phyloP scores from a whole-genome alignment of 2,888 invertebrate species.

The Sminthurides aquaticus region DNA sequence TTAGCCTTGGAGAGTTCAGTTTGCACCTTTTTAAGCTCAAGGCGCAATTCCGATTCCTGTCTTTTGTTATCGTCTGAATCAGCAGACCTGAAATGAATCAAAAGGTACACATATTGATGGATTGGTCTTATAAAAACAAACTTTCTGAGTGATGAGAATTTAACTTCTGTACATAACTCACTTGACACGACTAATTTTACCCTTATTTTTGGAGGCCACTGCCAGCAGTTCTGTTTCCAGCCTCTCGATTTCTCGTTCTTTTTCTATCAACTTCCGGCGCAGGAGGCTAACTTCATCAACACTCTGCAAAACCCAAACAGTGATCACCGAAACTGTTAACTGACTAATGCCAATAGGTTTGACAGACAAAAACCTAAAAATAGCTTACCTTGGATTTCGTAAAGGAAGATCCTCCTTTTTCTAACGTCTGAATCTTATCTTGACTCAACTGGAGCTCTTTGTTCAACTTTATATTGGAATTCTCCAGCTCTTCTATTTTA shows the following conservation, averaged over 20 bases:
- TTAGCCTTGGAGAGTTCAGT: conserved; percentile 39
- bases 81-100: conserved; percentile 28
- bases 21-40: conserved; percentile 40
- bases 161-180: too few species aligned
- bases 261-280: conserved; percentile 60
- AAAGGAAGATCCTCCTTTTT: conserved; percentile 36
- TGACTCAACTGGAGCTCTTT: conserved; percentile 69
- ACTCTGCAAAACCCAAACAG: conserved; percentile 43
- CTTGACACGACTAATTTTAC: conserved; percentile 57
- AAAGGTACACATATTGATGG: too few species aligned
- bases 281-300: conserved; percentile 47
- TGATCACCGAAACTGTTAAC: background rate
- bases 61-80: conserved; percentile 31
- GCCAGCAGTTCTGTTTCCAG: conserved; percentile 66
- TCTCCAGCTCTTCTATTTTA: conserved; percentile 76
- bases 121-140: too few species aligned
- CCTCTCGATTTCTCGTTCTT: conserved; percentile 67
- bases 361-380: background rate
- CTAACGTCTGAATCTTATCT: conserved; percentile 57
- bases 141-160: too few species aligned
- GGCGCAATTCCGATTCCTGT: conserved; percentile 33
- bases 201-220: conserved; percentile 57
- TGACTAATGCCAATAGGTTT: background rate
- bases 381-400: conserved; percentile 41
- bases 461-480: conserved; percentile 65